A percentile compares a stretch with the other conserved stretches of the same genome.
Conservation (phyloP, 2,113 vertebrate species). For the Scomber colias region DNA sequence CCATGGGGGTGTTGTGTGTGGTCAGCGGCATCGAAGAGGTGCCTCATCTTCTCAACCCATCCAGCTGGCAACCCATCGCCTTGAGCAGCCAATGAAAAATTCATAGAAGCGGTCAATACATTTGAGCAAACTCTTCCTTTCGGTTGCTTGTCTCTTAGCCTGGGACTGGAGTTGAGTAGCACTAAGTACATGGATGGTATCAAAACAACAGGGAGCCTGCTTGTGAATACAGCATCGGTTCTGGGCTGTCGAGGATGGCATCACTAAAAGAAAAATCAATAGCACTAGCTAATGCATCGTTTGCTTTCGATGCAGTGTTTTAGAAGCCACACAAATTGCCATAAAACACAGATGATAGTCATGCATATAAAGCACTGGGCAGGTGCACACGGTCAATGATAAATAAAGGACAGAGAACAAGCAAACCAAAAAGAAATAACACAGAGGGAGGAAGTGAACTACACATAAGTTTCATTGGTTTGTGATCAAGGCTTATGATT, state of each 20-base stretch:
- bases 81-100: slow-evolving; percentile 74
- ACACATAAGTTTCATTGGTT: slow-evolving; percentile 32
- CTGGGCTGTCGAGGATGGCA: slow-evolving; percentile 4
- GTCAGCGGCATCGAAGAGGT: slow-evolving; percentile 50
- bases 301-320: slow-evolving; percentile 11
- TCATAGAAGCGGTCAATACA: slow-evolving; percentile 72
- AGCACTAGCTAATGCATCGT: slow-evolving; percentile 37
- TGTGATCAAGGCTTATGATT: slow-evolving; percentile 68
- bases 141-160: slow-evolving; percentile 42
- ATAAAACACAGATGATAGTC: not conserved
- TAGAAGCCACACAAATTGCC: not conserved
- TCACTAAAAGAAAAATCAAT: slow-evolving; percentile 38
- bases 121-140: slow-evolving; percentile 72
- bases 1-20: slow-evolving; percentile 35
- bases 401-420: slow-evolving; percentile 47
- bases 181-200: slow-evolving; percentile 37
- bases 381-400: not conserved
- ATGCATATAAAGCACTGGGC: not conserved
- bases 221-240: slow-evolving; percentile 2
- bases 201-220: slow-evolving; percentile 1
- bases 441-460: slow-evolving; percentile 27
- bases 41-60: slow-evolving; percentile 50
- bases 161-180: slow-evolving; percentile 24
- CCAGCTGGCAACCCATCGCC: slow-evolving; percentile 62
- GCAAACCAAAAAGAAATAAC: not conserved